Percentiles rank a stretch among this genome's conserved stretches.
Conservation (phyloP, 2,113 vertebrate species). For the Anseranas semipalmata region DNA sequence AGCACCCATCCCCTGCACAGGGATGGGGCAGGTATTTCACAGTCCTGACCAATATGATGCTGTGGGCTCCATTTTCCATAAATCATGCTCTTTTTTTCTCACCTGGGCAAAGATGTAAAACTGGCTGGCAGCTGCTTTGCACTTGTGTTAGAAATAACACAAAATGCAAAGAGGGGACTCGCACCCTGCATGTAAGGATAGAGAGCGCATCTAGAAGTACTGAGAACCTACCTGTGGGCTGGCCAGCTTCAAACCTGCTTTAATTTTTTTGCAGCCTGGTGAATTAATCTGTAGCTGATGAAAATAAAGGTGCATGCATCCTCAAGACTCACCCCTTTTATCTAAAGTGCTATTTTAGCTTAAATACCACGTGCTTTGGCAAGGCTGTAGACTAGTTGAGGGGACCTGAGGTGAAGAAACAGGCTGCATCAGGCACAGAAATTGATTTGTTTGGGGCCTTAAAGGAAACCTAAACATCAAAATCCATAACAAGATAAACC, state of each 20-base stretch:
- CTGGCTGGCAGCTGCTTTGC: not conserved
- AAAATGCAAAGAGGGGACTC: not conserved
- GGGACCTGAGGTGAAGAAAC: not conserved
- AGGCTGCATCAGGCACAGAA: not conserved
- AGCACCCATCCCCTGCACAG: accelerated
- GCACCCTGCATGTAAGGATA: not conserved
- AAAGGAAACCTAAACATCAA: not conserved
- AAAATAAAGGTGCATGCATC: not conserved
- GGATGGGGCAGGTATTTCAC: not conserved
- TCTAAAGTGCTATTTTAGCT: not conserved
- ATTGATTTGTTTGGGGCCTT: not conserved
- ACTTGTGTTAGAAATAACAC: not conserved
- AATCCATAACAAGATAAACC: not conserved
- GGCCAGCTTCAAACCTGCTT: not conserved
- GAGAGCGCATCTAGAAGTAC: not conserved
- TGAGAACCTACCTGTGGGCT: not conserved
- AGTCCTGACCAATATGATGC: not conserved
- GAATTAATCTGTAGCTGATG: not conserved
- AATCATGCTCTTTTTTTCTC: not conserved
- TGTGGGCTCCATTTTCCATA: not conserved
- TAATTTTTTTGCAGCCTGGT: not conserved
- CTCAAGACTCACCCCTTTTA: not conserved
- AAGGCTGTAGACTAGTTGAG: not conserved
- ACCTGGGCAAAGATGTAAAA: not conserved
- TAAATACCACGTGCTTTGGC: not conserved